Evolutionary conservation across 2,888 invertebrate genomes (phyloP).

Genomic region (Eupithecia centaureata): DNA sequence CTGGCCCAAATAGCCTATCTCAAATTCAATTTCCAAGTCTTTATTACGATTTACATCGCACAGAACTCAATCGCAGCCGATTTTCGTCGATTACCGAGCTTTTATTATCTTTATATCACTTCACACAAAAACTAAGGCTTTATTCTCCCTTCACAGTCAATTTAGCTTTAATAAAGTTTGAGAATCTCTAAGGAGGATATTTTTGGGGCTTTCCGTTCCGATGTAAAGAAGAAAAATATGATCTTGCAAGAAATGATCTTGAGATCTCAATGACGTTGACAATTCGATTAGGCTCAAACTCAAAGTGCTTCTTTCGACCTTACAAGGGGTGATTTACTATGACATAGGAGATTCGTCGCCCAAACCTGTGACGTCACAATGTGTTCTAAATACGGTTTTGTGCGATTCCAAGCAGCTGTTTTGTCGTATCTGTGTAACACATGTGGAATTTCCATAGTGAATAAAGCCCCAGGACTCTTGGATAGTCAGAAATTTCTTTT

Average conservation of each 20-base stretch:
- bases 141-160: not conserved
- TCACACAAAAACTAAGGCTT: not conserved
- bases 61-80: not conserved
- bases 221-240: not conserved
- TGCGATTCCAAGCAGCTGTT: too few species aligned
- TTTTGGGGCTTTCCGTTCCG: not conserved
- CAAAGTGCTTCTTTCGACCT: too few species aligned
- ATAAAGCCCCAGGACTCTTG: too few species aligned
- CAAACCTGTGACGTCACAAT: too few species aligned
- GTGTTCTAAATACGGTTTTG: too few species aligned
- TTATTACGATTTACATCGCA: not conserved
- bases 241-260: not conserved
- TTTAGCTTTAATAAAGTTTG: not conserved
- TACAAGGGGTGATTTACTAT: too few species aligned
- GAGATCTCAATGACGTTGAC: not conserved
- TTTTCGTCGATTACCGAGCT: not conserved
- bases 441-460: too few species aligned
- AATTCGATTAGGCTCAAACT: not conserved
- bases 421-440: too few species aligned
- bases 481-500: too few species aligned
- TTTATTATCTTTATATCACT: not conserved
- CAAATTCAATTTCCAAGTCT: not conserved
- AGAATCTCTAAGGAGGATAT: not conserved
- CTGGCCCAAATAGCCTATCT: too few species aligned
- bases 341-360: too few species aligned